Evolutionary conservation across 1,140 invertebrate species (phyloP).

Genomic region (Theocolax elegans): DNA sequence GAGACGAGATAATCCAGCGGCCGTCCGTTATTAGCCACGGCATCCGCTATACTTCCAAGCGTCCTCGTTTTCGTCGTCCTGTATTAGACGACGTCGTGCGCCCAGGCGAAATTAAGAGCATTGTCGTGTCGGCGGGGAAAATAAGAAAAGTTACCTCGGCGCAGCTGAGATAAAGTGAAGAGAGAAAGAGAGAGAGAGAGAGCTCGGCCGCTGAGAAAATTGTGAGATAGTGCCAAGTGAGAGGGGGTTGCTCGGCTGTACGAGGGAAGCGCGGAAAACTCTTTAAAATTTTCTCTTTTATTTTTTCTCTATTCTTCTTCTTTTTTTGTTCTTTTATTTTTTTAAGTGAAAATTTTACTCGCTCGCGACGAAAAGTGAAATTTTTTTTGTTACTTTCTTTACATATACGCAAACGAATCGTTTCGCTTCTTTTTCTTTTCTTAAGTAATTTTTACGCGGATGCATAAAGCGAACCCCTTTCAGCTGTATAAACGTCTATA

Average conservation of each 20-base stretch:
- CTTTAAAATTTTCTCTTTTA: background rate
- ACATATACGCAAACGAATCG: too few species aligned
- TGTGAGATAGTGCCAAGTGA: background rate
- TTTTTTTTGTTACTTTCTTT: too few species aligned
- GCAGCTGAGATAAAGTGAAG: slow-evolving; percentile 44
- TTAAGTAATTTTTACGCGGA: too few species aligned
- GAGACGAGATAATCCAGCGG: slow-evolving; percentile 48
- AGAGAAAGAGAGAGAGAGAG: too few species aligned
- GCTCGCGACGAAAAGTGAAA: background rate
- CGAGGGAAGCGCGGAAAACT: background rate
- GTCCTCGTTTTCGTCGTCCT: background rate
- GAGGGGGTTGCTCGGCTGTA: background rate
- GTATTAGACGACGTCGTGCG: slow-evolving; percentile 41
- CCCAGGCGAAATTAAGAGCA: slow-evolving; percentile 63
- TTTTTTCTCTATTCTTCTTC: background rate
- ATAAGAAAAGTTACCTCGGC: slow-evolving; percentile 52
- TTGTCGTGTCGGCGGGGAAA: slow-evolving; percentile 60
- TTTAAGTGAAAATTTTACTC: background rate
- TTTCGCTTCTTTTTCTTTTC: too few species aligned
- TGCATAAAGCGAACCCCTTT: too few species aligned
- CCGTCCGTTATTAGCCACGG: slow-evolving; percentile 42
- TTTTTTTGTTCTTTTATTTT: background rate
- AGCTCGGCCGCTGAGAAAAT: slow-evolving; percentile 20
- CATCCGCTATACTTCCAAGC: slow-evolving; percentile 7
- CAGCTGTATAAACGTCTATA: too few species aligned